Evolutionary conservation across 2,797 vertebrate genomes (phyloP).

Genomic region (Diplodus sargus): DNA sequence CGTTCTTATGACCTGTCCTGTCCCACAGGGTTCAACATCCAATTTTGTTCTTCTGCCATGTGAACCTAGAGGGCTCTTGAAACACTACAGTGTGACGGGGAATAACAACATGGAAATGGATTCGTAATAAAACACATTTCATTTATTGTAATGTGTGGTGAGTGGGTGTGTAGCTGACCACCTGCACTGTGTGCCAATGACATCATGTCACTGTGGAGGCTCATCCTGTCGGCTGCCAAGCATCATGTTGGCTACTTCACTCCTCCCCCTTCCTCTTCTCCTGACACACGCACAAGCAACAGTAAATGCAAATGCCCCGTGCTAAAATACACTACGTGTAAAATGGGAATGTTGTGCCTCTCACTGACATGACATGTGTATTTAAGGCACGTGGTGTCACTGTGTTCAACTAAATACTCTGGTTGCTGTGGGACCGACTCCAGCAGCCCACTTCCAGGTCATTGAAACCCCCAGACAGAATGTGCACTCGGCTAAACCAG

Average conservation of each 20-base stretch:
- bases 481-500: constrained; percentile 15
- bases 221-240: constrained; percentile 3
- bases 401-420: constrained; percentile 49
- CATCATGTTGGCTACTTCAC: not conserved
- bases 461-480: constrained; percentile 23
- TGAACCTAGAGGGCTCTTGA: not conserved
- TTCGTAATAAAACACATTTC: not conserved
- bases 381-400: constrained; percentile 43
- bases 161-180: constrained; percentile 4
- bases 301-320: not conserved
- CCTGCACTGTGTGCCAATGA: constrained; percentile 5
- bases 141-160: not conserved
- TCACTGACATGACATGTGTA: constrained; percentile 2
- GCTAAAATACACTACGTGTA: not conserved
- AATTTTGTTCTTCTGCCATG: no score
- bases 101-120: constrained; percentile 2
- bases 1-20: no score
- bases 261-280: not conserved
- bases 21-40: no score
- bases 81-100: not conserved
- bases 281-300: not conserved
- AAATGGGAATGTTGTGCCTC: not conserved
- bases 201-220: constrained; percentile 4
- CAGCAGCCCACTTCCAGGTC: constrained; percentile 12
- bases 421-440: constrained; percentile 37